These are phyloP conservation scores for Diogma glabrata DNA, from an alignment of 2,888 invertebrate species.

Conservation along the genomic window DNA sequence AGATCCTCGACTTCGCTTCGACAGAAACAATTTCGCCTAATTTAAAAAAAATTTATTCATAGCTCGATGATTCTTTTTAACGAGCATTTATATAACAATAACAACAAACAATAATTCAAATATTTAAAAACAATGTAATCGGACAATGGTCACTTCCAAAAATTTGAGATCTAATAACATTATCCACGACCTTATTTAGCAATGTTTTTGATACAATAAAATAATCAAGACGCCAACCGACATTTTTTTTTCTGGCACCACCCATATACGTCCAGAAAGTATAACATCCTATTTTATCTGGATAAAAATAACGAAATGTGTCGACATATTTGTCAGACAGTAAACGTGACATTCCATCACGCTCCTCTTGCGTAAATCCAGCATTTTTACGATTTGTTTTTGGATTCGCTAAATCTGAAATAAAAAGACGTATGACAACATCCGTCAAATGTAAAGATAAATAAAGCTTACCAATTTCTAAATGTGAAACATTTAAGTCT, in stretches of 20 bases:
- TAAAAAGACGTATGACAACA: background rate
- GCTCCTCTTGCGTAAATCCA: slow-evolving; percentile 91
- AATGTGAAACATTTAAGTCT: slow-evolving; percentile 95
- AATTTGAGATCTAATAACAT: slow-evolving; percentile 65
- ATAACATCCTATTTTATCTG: slow-evolving; percentile 69
- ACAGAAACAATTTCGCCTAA: too few species aligned
- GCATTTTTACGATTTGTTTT: slow-evolving; percentile 86
- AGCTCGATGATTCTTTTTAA: too few species aligned
- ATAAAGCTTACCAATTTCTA: slow-evolving; percentile 63
- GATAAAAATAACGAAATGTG: slow-evolving; percentile 76
- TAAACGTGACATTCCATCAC: slow-evolving; percentile 79
- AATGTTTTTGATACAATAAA: slow-evolving; percentile 79
- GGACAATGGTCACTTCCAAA: slow-evolving; percentile 97
- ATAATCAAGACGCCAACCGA: slow-evolving; percentile 97
- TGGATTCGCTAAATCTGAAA: slow-evolving; percentile 77
- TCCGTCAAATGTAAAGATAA: background rate
- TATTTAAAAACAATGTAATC: slow-evolving; percentile 60
- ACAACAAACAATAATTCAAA: too few species aligned
- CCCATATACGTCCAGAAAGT: slow-evolving; percentile 94
- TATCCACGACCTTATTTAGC: slow-evolving; percentile 68
- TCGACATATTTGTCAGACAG: slow-evolving; percentile 76
- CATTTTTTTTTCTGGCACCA: slow-evolving; percentile 76
- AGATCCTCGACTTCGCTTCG: too few species aligned
- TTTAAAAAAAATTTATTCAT: too few species aligned
- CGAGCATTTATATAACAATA: too few species aligned